Percentiles rank a stretch among this genome's conserved stretches.
Conservation (phyloP, 2,797 vertebrate species). For the Rhinoraja longicauda region DNA sequence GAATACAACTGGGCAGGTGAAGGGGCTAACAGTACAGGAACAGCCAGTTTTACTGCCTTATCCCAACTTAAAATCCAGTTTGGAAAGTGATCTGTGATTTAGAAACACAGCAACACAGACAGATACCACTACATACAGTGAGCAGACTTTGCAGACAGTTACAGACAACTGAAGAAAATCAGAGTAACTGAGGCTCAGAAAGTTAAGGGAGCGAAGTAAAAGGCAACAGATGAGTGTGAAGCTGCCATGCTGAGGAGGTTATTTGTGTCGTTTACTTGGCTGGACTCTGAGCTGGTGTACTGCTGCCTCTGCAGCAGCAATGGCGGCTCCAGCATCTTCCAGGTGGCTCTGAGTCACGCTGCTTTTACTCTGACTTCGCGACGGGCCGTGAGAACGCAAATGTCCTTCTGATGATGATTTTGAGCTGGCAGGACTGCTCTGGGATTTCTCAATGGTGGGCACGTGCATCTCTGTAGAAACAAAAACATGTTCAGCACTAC, state of each 20-base stretch:
- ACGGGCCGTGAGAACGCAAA: constrained; percentile 90
- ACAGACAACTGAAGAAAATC: constrained; percentile 46
- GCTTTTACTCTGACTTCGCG: constrained; percentile 97
- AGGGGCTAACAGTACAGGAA: constrained; percentile 58
- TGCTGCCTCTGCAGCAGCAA: constrained; percentile 92
- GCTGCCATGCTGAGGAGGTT: constrained; percentile 94
- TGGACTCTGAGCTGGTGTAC: constrained; percentile 94
- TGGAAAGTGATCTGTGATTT: constrained; percentile 52
- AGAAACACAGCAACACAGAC: constrained; percentile 54
- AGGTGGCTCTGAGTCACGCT: constrained; percentile 96
- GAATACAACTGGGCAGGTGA: neutral
- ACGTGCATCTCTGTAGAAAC: constrained; percentile 79
- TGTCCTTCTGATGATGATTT: constrained; percentile 97
- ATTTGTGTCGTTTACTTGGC: constrained; percentile 99
- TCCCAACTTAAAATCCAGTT: constrained; percentile 50
- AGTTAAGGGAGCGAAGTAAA: constrained; percentile 46
- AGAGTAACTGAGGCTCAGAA: constrained; percentile 43
- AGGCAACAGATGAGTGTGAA: constrained; percentile 83
- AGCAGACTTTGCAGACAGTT: constrained; percentile 61
- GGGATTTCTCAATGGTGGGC: constrained; percentile 93
- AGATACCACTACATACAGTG: constrained; percentile 57
- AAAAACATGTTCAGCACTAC: constrained; percentile 41
- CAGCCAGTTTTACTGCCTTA: constrained; percentile 69
- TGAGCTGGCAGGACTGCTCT: constrained; percentile 96
- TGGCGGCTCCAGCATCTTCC: constrained; percentile 93